phyloP scores from a whole-genome alignment of 2,888 invertebrate species.

The Drosophila cognata region DNA sequence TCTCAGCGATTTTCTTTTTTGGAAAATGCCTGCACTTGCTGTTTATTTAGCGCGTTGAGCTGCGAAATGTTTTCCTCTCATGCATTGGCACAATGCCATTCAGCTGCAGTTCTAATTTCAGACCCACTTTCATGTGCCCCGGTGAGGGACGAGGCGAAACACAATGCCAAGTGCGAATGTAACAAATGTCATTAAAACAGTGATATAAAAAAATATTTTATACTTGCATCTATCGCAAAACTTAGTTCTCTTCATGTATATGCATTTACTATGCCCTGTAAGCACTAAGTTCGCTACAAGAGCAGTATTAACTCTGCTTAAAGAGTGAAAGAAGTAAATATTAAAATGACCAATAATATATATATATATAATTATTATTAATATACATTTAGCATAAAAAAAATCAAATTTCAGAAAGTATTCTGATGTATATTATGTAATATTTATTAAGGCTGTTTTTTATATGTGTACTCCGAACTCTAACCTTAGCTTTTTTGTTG shows the following conservation, averaged over 20 bases:
- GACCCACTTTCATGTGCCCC: conserved; percentile 17
- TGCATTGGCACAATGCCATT: conserved; percentile 38
- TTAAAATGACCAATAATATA: background rate
- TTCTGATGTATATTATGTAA: background rate
- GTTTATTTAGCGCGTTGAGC: background rate
- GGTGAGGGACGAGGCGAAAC: background rate
- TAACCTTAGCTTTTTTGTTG: rapidly evolving
- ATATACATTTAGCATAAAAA: background rate
- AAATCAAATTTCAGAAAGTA: background rate
- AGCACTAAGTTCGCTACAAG: background rate
- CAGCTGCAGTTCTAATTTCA: conserved; percentile 25
- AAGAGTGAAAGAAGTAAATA: background rate
- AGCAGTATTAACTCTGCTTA: background rate
- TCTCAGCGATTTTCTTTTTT: background rate
- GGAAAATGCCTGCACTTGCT: background rate
- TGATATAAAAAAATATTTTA: conserved; percentile 77
- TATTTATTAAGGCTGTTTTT: background rate
- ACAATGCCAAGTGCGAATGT: conserved; percentile 65
- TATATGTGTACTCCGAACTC: background rate
- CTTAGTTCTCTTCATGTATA: conserved; percentile 34
- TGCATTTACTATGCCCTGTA: conserved; percentile 31
- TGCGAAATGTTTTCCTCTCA: background rate
- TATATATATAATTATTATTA: too few relatives aligned
- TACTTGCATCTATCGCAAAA: conserved; percentile 47
- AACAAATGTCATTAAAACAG: conserved; percentile 79